A percentile compares a stretch with the other conserved stretches of the same genome.
Evolutionary conservation across 2,113 vertebrate genomes (phyloP).

Genomic region (Trichechus manatus): DNA sequence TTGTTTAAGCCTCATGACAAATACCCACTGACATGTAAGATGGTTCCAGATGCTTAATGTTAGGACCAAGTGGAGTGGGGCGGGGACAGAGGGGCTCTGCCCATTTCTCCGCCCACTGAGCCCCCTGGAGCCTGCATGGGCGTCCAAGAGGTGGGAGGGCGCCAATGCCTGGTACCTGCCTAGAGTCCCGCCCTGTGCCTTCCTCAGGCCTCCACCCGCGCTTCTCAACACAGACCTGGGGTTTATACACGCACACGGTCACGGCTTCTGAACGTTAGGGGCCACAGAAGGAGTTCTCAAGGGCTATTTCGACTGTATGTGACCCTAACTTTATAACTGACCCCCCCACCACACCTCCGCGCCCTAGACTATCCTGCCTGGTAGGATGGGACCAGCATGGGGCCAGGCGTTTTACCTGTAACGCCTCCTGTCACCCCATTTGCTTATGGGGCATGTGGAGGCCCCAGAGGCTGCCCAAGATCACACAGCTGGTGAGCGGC

Average conservation of each 20-base stretch:
- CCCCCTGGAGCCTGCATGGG: no score
- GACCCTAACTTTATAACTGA: not conserved
- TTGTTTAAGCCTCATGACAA: not conserved
- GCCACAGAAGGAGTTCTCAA: not conserved
- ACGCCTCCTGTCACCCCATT: no score
- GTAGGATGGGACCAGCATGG: not conserved
- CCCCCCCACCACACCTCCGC: not conserved
- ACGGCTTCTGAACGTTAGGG: not conserved
- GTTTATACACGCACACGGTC: no score
- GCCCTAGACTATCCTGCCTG: no score
- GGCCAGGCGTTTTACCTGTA: not conserved
- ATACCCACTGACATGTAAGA: rapidly evolving
- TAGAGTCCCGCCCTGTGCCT: not conserved
- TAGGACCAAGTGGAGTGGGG: not conserved
- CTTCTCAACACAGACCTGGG: not conserved
- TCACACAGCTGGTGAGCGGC: no score
- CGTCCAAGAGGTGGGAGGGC: no score
- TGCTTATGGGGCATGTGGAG: no score
- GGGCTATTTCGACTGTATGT: not conserved
- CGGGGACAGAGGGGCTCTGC: no score
- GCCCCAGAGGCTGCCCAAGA: no score
- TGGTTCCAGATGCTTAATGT: not conserved
- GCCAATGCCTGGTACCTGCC: not conserved
- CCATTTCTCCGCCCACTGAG: no score
- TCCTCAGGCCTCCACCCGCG: not conserved